Evolutionary conservation across 2,888 invertebrate species (phyloP), one percentile per base, ranked within the genome.

Genomic region (Epinotia brunnichana): DNA sequence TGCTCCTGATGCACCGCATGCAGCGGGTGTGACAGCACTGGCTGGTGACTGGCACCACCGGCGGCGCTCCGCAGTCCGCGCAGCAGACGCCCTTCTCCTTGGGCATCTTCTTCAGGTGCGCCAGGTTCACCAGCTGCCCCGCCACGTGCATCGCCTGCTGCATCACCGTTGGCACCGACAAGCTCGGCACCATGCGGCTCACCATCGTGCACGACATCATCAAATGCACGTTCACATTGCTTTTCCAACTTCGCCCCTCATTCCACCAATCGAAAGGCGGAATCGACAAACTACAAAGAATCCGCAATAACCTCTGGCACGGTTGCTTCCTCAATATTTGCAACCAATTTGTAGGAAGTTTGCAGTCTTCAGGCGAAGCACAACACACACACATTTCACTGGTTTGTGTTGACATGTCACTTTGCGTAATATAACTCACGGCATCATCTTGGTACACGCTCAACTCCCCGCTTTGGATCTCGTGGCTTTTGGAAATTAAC

Each of bases 1-100:
- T 78, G 10, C 66, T 69, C 62, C 78, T 70, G 44, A 84, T 81
- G 51, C 87, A 87, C 90, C 77, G 81, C 21, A 78, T 75, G 83
- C 95, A 96, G 77, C 95, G 95, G 3, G 96, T 96, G 83, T 97
- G 97, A 21, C 97, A 97, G 86, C 97, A 97, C 56, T 91, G 87
- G 35, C 95, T 92, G 0, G 96, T 96, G 62, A 96, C 95, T 0
- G 97, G 97, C 41, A 94, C 85, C 51, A 85, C 84, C 0, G 95
- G 90, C 5, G 95, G 87, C 15, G 94, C 92, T 63, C 94, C 93
- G 88, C 96, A 96, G 60, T 92, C 81, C 3, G 94, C 90, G 82
- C 96, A 96, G 44, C 91, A 87, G 80, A 95, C 70, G n/a, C 80
- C 93, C 15, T 82, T 79, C 29, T 85, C 82, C 44, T 86, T 76